Evolutionary conservation across 2,888 invertebrate genomes (phyloP).

Genomic region (Tetragonisca angustula): DNA sequence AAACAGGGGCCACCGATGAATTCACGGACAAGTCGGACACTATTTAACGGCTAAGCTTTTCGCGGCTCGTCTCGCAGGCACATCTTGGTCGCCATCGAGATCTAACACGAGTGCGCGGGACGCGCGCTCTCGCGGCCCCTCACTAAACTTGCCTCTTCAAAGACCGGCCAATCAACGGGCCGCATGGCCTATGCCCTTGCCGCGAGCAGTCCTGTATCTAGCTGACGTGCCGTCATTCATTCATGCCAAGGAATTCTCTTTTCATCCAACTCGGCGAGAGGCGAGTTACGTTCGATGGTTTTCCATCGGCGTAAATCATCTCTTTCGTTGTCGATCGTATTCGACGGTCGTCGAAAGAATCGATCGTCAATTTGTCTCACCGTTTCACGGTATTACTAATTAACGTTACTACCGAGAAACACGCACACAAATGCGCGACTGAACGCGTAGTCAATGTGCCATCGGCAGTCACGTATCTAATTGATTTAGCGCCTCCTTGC

Average conservation of each 20-base stretch:
- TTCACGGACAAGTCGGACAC: slow-evolving; percentile 40
- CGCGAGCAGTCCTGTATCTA: slow-evolving; percentile 59
- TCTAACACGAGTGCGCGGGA: slow-evolving; percentile 67
- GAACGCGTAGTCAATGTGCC: neutral
- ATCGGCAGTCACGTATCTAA: slow-evolving; percentile 51
- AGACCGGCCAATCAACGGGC: slow-evolving; percentile 75
- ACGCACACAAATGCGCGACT: neutral
- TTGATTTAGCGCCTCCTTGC: slow-evolving; percentile 41
- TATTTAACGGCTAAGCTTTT: slow-evolving; percentile 50
- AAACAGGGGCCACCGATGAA: slow-evolving; percentile 41
- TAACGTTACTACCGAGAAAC: slow-evolving; percentile 48
- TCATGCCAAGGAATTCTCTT: slow-evolving; percentile 47
- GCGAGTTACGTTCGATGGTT: neutral
- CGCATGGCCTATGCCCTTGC: slow-evolving; percentile 72
- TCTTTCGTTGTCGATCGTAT: no score
- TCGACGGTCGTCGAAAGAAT: neutral
- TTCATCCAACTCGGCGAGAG: neutral
- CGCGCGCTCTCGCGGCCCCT: slow-evolving; percentile 63
- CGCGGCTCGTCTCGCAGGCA: slow-evolving; percentile 63
- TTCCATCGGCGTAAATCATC: no score
- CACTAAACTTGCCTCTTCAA: slow-evolving; percentile 65
- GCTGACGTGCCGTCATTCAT: slow-evolving; percentile 52
- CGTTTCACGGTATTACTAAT: slow-evolving; percentile 33
- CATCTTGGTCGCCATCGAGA: slow-evolving; percentile 73
- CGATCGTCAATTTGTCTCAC: neutral